Conservation (phyloP, 2,113 vertebrate species). For the Terrapene triunguis region DNA sequence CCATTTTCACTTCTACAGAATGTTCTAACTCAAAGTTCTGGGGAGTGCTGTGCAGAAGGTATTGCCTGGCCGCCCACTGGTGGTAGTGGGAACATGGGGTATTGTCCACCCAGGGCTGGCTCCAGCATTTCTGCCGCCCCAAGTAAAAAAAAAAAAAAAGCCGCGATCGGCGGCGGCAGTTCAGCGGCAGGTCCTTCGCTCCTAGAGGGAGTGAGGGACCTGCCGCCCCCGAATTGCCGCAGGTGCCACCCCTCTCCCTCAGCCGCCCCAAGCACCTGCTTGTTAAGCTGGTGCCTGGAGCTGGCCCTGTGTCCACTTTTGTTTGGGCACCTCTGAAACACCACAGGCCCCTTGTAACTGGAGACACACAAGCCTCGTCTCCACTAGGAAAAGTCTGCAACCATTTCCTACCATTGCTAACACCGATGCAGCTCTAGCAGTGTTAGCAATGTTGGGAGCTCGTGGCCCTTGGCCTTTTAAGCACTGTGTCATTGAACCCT, state of each 20-base stretch:
- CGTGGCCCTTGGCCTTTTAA: not conserved
- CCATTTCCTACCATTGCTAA: not conserved
- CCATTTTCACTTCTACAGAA: not conserved
- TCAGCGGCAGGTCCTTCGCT: no score
- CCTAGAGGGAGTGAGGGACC: no score
- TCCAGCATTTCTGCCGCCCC: no score
- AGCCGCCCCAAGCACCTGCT: no score
- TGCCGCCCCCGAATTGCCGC: no score
- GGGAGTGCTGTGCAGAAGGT: fast-evolving
- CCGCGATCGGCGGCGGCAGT: no score
- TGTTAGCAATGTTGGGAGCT: fast-evolving
- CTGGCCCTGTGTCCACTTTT: not conserved
- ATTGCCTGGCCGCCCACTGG: fast-evolving
- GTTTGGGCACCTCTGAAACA: not conserved
- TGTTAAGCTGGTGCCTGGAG: no score
- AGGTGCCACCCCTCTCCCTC: no score
- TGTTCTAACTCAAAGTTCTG: not conserved
- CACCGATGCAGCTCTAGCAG: fast-evolving
- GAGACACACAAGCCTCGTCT: fast-evolving
- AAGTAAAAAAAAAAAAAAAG: no score
- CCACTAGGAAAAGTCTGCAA: fast-evolving
- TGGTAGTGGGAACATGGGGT: fast-evolving
- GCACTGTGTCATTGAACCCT: fast-evolving
- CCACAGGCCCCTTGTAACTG: fast-evolving
- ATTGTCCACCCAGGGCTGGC: not conserved